Percentiles rank a stretch among this genome's conserved stretches.
phyloP scores from a whole-genome alignment of 2,113 vertebrate genomes.

The Carassius auratus region DNA sequence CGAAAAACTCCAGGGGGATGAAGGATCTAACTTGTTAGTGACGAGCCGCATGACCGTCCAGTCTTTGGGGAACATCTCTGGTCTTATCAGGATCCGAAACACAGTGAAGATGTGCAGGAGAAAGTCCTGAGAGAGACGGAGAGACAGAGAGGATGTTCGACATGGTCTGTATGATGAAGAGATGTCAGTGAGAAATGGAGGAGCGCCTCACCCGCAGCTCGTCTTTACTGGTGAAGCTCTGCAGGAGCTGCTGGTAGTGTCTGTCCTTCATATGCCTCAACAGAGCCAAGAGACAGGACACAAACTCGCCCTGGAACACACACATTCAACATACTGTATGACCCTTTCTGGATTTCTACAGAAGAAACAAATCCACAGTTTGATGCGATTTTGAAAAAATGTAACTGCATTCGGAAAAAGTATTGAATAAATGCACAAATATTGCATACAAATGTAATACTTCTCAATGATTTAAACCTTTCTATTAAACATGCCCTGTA shows the following conservation, averaged over 20 bases:
- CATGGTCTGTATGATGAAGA: background rate
- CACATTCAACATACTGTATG: background rate
- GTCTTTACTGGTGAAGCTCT: slow-evolving; percentile 92
- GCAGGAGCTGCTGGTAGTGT: slow-evolving; percentile 95
- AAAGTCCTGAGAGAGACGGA: slow-evolving; percentile 83
- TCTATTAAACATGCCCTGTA: background rate
- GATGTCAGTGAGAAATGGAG: background rate
- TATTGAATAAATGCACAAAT: too few species aligned
- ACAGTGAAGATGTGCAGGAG: slow-evolving; percentile 97
- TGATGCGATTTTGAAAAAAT: too few species aligned
- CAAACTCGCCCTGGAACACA: slow-evolving; percentile 89
- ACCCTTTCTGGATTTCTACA: too few species aligned
- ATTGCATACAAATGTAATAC: background rate
- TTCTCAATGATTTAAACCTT: background rate
- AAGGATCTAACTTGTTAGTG: slow-evolving; percentile 92
- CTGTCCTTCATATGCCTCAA: slow-evolving; percentile 95
- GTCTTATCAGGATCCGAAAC: slow-evolving; percentile 94
- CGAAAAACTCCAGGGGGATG: background rate
- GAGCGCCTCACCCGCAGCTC: slow-evolving; percentile 82
- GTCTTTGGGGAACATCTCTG: slow-evolving; percentile 98
- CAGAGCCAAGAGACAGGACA: slow-evolving; percentile 91
- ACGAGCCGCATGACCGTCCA: slow-evolving; percentile 99
- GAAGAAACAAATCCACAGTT: background rate
- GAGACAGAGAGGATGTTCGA: background rate
- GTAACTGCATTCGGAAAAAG: too few species aligned